phyloP scores from a whole-genome alignment of 2,113 vertebrate genomes.

The Ctenomys sociabilis region DNA sequence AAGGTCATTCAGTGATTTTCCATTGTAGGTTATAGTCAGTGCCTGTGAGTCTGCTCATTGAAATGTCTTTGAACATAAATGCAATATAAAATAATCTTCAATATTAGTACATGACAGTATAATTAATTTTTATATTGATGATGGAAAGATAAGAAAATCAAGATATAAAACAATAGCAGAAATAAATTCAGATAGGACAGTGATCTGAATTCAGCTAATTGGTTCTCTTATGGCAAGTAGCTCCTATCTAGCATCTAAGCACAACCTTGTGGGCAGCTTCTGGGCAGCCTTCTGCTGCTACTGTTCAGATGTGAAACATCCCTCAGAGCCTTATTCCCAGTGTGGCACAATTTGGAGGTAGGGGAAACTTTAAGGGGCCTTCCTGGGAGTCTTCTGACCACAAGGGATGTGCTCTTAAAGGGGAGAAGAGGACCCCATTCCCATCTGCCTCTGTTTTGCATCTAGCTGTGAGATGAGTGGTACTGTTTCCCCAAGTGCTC shows the following conservation, averaged over 20 bases:
- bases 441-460: background rate
- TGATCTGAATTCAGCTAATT: background rate
- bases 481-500: background rate
- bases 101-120: background rate
- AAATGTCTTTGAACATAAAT: background rate
- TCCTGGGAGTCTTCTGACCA: background rate
- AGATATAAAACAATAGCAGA: background rate
- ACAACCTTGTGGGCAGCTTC: background rate
- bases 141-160: background rate
- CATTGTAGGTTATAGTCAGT: background rate
- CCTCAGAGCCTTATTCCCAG: background rate
- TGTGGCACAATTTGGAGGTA: background rate
- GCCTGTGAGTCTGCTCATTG: background rate
- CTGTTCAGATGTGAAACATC: background rate
- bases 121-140: background rate
- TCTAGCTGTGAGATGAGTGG: background rate
- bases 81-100: background rate
- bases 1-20: background rate
- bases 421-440: background rate
- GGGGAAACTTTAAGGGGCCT: background rate
- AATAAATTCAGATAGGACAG: background rate
- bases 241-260: background rate
- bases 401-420: background rate
- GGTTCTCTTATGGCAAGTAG: background rate
- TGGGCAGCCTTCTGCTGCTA: background rate